Conservation (phyloP, 1,140 invertebrate species). For the Pachypeltis micranthus region DNA sequence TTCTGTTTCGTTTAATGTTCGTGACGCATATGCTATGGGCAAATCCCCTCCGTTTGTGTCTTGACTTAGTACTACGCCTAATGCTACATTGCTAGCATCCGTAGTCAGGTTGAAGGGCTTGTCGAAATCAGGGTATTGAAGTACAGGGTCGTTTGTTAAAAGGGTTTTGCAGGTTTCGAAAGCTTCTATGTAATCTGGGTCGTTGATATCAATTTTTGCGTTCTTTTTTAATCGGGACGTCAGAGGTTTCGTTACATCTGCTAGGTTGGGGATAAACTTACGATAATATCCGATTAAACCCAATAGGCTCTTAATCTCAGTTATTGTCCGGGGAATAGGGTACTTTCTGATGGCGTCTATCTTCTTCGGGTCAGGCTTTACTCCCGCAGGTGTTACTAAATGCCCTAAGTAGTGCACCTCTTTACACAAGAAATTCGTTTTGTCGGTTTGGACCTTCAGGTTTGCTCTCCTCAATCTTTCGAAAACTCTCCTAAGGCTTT, state of each 20-base stretch:
- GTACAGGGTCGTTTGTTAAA: slow-evolving; percentile 30
- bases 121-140: slow-evolving; percentile 25
- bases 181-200: slow-evolving; percentile 20
- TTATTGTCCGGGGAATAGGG: neutral
- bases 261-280: slow-evolving; percentile 27
- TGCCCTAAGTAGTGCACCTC: slow-evolving; percentile 32
- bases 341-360: slow-evolving; percentile 28
- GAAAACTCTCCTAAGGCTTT: slow-evolving; percentile 26
- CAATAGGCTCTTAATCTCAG: slow-evolving; percentile 25
- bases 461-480: slow-evolving; percentile 18
- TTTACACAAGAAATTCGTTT: slow-evolving; percentile 27
- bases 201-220: neutral
- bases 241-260: slow-evolving; percentile 27
- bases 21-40: too few relatives aligned
- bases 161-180: too few relatives aligned
- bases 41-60: too few relatives aligned
- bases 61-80: too few relatives aligned
- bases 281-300: slow-evolving; percentile 28
- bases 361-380: slow-evolving; percentile 30
- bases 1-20: too few relatives aligned
- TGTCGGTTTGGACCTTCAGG: slow-evolving; percentile 26
- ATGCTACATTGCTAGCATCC: slow-evolving; percentile 20
- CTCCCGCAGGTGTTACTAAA: slow-evolving; percentile 27
- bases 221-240: slow-evolving; percentile 29
- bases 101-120: slow-evolving; percentile 28